phyloP scores from a whole-genome alignment of 2,888 invertebrate species.

The Eurois occulta region DNA sequence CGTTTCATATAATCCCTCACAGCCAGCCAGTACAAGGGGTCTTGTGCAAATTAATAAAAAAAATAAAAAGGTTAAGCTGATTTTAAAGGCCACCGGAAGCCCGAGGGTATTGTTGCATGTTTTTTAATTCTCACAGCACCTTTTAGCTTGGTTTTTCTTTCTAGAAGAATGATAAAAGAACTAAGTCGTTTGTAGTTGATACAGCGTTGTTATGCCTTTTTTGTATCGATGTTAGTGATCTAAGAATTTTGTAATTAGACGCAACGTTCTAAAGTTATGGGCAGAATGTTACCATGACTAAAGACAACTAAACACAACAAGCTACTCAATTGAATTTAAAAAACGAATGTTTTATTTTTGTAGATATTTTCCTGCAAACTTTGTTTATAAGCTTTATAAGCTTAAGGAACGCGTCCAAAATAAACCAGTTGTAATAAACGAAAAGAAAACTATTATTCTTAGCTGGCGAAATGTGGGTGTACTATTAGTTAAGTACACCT shows the following conservation, averaged over 20 bases:
- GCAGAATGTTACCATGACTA: conserved; percentile 10
- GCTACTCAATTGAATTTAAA: not conserved
- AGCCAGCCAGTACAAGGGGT: conserved; percentile 61
- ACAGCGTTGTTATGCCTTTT: conserved; percentile 21
- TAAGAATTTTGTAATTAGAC: conserved; percentile 47
- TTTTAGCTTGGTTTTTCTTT: conserved; percentile 38
- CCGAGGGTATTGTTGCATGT: conserved; percentile 60
- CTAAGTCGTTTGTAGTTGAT: conserved; percentile 26
- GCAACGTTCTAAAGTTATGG: conserved; percentile 1
- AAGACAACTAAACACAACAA: not conserved
- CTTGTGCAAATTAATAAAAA: conserved; percentile 63
- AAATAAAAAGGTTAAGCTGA: conserved; percentile 70
- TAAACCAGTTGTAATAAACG: not conserved
- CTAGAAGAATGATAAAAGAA: conserved; percentile 38
- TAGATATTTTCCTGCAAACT: not conserved
- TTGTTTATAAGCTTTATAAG: not conserved
- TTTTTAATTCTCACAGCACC: conserved; percentile 52
- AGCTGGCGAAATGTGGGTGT: too few species aligned
- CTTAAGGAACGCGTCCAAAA: not conserved
- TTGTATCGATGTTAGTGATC: conserved; percentile 19
- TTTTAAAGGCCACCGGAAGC: conserved; percentile 74
- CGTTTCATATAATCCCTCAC: conserved; percentile 62
- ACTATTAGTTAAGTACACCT: too few species aligned
- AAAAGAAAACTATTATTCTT: too few species aligned
- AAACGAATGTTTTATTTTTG: not conserved